Evolutionary conservation across 1,140 invertebrate genomes (phyloP).

Genomic region (Cryptotermes secundus): DNA sequence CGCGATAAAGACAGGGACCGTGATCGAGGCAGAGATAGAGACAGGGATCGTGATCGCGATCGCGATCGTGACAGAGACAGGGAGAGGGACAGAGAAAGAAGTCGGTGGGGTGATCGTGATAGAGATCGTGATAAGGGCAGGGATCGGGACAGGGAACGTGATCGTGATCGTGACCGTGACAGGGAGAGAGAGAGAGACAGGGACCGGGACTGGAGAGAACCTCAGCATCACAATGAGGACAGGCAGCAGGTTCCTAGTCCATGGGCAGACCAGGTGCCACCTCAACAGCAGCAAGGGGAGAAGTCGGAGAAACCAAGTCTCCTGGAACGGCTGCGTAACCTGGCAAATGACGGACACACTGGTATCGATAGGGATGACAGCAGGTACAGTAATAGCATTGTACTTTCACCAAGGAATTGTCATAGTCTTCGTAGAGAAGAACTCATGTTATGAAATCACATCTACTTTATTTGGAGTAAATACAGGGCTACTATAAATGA

Average conservation of each 20-base stretch:
- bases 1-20: slow-evolving; percentile 36
- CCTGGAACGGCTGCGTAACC: slow-evolving; percentile 37
- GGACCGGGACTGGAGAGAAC: slow-evolving; percentile 37
- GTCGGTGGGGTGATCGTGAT: slow-evolving; percentile 33
- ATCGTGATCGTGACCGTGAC: slow-evolving; percentile 33
- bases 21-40: slow-evolving; percentile 35
- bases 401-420: no score
- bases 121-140: slow-evolving; percentile 32
- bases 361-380: slow-evolving; percentile 43
- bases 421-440: no score
- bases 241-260: slow-evolving; percentile 17
- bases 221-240: slow-evolving; percentile 25
- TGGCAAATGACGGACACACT: slow-evolving; percentile 37
- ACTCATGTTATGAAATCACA: no score
- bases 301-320: slow-evolving; percentile 33
- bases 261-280: slow-evolving; percentile 23
- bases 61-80: slow-evolving; percentile 19
- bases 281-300: slow-evolving; percentile 22
- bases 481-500: no score
- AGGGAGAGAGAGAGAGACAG: slow-evolving; percentile 38
- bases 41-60: slow-evolving; percentile 21
- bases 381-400: not conserved
- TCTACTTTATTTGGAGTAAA: no score
- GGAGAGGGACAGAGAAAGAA: not conserved
- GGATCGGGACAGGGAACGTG: slow-evolving; percentile 35